Evolutionary conservation across 1,140 invertebrate species (phyloP).

Genomic region (Drosophila pachea): DNA sequence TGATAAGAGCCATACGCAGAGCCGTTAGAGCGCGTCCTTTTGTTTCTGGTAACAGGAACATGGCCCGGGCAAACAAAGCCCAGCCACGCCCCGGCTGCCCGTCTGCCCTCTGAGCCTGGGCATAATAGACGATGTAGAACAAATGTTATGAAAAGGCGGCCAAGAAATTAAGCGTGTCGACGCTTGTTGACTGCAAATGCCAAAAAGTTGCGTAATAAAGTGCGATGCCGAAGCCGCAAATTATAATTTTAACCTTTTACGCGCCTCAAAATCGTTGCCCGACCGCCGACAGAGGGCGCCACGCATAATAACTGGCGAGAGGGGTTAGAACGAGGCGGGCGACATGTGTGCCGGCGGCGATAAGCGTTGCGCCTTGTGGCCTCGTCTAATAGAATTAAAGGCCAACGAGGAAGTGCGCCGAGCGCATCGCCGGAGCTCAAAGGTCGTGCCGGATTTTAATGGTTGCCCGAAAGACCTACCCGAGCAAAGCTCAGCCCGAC

Average conservation of each 20-base stretch:
- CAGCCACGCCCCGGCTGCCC: not conserved
- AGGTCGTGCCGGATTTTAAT: slow-evolving; percentile 71
- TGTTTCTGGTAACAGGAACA: slow-evolving; percentile 34
- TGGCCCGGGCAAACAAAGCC: slow-evolving; percentile 25
- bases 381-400: slow-evolving; percentile 73
- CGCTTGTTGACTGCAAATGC: slow-evolving; percentile 65
- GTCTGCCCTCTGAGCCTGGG: not conserved
- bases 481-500: not conserved
- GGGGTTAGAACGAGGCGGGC: slow-evolving; percentile 15
- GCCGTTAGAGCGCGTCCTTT: slow-evolving; percentile 67
- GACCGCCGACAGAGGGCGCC: slow-evolving; percentile 2
- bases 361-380: slow-evolving; percentile 51
- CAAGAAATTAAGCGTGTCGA: slow-evolving; percentile 76
- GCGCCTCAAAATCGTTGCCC: slow-evolving; percentile 39
- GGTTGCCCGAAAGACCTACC: slow-evolving; percentile 33
- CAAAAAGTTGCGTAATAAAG: slow-evolving; percentile 71
- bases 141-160: slow-evolving; percentile 72
- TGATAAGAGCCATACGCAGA: slow-evolving; percentile 59
- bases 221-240: slow-evolving; percentile 62
- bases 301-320: not conserved
- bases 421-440: slow-evolving; percentile 44
- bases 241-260: slow-evolving; percentile 74
- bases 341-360: slow-evolving; percentile 55
- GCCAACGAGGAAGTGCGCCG: slow-evolving; percentile 59
- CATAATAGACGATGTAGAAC: slow-evolving; percentile 62